Percentiles rank a stretch among this genome's conserved stretches.
phyloP scores from a whole-genome alignment of 2,797 vertebrate genomes.

The Diplodus sargus region DNA sequence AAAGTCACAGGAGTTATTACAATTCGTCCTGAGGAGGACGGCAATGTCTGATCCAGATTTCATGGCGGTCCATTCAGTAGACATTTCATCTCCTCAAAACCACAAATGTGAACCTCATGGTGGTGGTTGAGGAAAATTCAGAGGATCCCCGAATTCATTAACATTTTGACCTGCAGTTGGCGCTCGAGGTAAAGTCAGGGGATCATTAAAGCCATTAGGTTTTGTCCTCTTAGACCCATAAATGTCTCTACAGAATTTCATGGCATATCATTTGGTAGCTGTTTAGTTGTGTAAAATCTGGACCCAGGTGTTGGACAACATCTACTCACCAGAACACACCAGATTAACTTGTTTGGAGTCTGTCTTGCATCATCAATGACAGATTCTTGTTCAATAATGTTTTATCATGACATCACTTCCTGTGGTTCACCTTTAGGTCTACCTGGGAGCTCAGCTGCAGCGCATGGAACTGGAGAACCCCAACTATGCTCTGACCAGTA shows the following conservation, averaged over 20 bases:
- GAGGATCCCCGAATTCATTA: not conserved
- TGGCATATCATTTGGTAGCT: not conserved
- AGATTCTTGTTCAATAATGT: not conserved
- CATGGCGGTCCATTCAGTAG: not conserved
- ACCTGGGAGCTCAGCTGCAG: slow-evolving; percentile 95
- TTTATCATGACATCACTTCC: slow-evolving; percentile 30
- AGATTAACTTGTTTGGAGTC: not conserved
- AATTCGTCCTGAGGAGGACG: not conserved
- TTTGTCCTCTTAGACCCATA: not conserved
- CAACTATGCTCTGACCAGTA: slow-evolving; percentile 97
- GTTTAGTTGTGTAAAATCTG: not conserved
- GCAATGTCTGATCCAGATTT: not conserved
- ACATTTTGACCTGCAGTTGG: not conserved
- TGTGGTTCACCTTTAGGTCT: slow-evolving; percentile 82
- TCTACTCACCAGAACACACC: not conserved
- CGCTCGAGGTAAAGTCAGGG: too few relatives aligned
- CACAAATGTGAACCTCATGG: not conserved
- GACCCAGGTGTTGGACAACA: not conserved
- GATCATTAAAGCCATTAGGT: not conserved
- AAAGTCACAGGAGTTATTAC: not conserved
- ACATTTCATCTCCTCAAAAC: not conserved
- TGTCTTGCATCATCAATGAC: not conserved
- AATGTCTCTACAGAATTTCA: not conserved
- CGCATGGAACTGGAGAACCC: slow-evolving; percentile 98
- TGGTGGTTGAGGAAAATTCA: not conserved